Conservation (phyloP, 2,888 invertebrate genomes). For the Latrodectus elegans region DNA sequence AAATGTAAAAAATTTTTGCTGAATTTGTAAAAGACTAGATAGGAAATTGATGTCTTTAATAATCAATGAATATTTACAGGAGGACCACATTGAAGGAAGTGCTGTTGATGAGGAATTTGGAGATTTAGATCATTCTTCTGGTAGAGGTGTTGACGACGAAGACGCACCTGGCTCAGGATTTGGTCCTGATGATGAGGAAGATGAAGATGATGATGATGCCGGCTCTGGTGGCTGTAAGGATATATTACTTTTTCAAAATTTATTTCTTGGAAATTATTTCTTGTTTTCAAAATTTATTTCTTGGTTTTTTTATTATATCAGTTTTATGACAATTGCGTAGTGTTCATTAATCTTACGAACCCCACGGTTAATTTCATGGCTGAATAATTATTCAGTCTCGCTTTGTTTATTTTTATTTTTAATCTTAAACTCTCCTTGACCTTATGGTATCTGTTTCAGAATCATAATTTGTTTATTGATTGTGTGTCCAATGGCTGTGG, state of each 20-base stretch:
- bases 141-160: conserved; percentile 68
- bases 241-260: background rate
- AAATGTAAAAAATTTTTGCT: no score
- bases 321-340: no score
- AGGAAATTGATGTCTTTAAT: no score
- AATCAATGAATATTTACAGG: conserved; percentile 30
- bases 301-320: background rate
- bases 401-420: no score
- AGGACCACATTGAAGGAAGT: conserved; percentile 68
- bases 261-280: background rate
- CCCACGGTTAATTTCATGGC: no score
- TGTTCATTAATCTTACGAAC: no score
- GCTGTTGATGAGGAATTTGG: conserved; percentile 66
- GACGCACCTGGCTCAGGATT: conserved; percentile 67
- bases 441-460: no score
- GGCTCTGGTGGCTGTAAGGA: conserved; percentile 67
- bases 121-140: conserved; percentile 67
- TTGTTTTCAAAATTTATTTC: background rate
- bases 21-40: no score
- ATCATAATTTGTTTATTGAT: no score
- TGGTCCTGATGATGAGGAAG: conserved; percentile 64
- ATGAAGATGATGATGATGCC: conserved; percentile 62
- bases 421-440: no score
- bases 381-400: no score
- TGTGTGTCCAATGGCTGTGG: no score